These are phyloP conservation scores for Danio aesculapii DNA, from an alignment of 2,797 vertebrate species.

Conservation along the genomic window DNA sequence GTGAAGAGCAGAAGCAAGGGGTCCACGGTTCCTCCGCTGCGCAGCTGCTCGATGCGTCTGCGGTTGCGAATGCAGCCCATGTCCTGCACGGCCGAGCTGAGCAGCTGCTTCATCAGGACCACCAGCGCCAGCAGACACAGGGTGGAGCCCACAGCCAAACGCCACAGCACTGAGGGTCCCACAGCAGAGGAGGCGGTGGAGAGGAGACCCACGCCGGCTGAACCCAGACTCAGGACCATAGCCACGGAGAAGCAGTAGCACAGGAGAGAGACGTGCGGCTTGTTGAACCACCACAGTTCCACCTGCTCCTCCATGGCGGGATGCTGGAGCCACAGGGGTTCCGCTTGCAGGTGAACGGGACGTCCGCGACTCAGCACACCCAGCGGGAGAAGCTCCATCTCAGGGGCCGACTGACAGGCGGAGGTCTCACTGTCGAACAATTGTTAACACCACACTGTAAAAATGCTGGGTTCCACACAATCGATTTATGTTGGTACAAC, in stretches of 20 bases:
- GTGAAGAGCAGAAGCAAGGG: slow-evolving; percentile 83
- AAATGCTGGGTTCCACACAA: no score
- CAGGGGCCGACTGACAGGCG: slow-evolving; percentile 67
- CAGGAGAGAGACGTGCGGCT: slow-evolving; percentile 88
- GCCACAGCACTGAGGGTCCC: slow-evolving; percentile 90
- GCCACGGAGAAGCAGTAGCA: slow-evolving; percentile 89
- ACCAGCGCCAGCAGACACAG: slow-evolving; percentile 91
- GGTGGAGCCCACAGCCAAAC: slow-evolving; percentile 86
- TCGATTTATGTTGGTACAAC: no score
- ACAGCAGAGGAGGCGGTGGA: slow-evolving; percentile 80
- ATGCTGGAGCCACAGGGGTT: slow-evolving; percentile 72
- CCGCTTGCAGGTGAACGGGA: slow-evolving; percentile 61
- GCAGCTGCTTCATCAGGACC: slow-evolving; percentile 92
- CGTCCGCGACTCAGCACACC: slow-evolving; percentile 57
- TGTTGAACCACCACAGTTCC: slow-evolving; percentile 95
- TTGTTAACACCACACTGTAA: no score
- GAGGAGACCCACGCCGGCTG: slow-evolving; percentile 88
- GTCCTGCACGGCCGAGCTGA: slow-evolving; percentile 97
- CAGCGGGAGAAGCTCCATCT: slow-evolving; percentile 77
- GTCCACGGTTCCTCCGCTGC: slow-evolving; percentile 89
- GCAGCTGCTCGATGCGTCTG: slow-evolving; percentile 87
- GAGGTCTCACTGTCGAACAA: background rate
- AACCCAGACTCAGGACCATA: slow-evolving; percentile 90
- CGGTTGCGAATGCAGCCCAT: slow-evolving; percentile 93
- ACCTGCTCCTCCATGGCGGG: slow-evolving; percentile 88